These are phyloP conservation scores for Lasioglossum morio DNA, from an alignment of 2,888 invertebrate genomes.

Conservation along the genomic window DNA sequence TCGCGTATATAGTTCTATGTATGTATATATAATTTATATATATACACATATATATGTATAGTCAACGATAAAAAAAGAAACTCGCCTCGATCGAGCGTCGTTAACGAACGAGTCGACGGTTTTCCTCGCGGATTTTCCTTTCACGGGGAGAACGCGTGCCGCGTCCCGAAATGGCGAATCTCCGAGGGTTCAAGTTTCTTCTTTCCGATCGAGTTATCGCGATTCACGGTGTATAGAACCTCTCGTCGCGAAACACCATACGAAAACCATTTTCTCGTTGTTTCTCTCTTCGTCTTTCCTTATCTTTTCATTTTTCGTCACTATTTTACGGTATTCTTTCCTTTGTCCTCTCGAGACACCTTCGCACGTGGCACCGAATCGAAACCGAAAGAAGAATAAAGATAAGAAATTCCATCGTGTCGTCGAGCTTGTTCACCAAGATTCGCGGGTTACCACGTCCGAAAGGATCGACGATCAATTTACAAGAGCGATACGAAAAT, in stretches of 20 bases:
- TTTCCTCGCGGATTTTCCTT: neutral
- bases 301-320: neutral
- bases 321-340: neutral
- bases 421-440: neutral
- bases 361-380: conserved; percentile 25
- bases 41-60: conserved; percentile 52
- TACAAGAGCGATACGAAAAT: neutral
- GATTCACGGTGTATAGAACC: conserved; percentile 20
- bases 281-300: conserved; percentile 11
- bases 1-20: conserved; percentile 51
- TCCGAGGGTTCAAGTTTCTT: neutral
- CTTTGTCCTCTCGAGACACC: neutral
- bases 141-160: neutral
- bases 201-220: conserved; percentile 8
- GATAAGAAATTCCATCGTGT: neutral
- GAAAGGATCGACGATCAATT: conserved; percentile 35
- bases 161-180: conserved; percentile 1
- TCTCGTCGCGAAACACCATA: conserved; percentile 22
- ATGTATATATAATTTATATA: conserved; percentile 35
- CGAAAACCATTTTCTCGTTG: conserved; percentile 35
- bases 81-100: conserved; percentile 49
- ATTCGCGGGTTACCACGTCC: conserved; percentile 1
- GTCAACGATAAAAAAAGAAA: conserved; percentile 61
- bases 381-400: neutral
- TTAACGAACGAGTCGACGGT: conserved; percentile 17